Percentiles rank a stretch among this genome's conserved stretches.
phyloP scores from a whole-genome alignment of 92 coral and sea anemone genomes.

The Phenganax subtilis region DNA sequence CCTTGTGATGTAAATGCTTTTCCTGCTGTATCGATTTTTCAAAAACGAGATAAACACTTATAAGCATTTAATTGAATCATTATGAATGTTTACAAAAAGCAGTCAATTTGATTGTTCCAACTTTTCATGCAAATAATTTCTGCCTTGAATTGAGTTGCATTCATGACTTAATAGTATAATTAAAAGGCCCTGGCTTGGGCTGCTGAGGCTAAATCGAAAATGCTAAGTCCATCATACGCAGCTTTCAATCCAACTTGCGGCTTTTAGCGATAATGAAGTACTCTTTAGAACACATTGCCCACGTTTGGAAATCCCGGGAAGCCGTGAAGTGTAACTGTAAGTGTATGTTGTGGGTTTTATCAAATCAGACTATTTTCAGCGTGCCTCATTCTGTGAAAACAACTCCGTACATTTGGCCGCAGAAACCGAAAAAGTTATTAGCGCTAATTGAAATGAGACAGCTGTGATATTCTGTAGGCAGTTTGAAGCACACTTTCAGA shows the following conservation, averaged over 20 bases:
- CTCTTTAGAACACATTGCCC: slow-evolving; percentile 2
- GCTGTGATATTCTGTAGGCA: background rate
- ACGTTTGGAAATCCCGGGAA: slow-evolving; percentile 6
- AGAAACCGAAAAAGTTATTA: background rate
- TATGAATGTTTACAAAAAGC: background rate
- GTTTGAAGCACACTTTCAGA: background rate
- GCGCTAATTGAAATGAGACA: slow-evolving; percentile 23
- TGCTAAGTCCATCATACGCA: slow-evolving; percentile 30
- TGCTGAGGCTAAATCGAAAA: slow-evolving; percentile 24
- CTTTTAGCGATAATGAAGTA: slow-evolving; percentile 11
- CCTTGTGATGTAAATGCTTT: background rate
- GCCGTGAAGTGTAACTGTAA: slow-evolving; percentile 15
- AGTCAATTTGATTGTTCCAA: slow-evolving; percentile 11
- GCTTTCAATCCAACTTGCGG: slow-evolving; percentile 25
- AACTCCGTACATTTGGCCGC: slow-evolving; percentile 13
- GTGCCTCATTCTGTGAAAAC: slow-evolving; percentile 25
- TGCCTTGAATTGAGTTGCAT: slow-evolving; percentile 14
- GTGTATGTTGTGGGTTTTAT: slow-evolving; percentile 10
- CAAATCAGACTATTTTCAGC: slow-evolving; percentile 15
- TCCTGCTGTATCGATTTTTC: background rate
- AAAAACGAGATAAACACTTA: background rate
- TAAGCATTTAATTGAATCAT: slow-evolving; percentile 15
- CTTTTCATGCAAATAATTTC: slow-evolving; percentile 19
- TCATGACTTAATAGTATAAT: slow-evolving; percentile 5
- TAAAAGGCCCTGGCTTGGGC: background rate